Percentiles rank a stretch among this genome's conserved stretches.
Conservation (phyloP, 2,797 vertebrate species). For the Sternotherus odoratus region DNA sequence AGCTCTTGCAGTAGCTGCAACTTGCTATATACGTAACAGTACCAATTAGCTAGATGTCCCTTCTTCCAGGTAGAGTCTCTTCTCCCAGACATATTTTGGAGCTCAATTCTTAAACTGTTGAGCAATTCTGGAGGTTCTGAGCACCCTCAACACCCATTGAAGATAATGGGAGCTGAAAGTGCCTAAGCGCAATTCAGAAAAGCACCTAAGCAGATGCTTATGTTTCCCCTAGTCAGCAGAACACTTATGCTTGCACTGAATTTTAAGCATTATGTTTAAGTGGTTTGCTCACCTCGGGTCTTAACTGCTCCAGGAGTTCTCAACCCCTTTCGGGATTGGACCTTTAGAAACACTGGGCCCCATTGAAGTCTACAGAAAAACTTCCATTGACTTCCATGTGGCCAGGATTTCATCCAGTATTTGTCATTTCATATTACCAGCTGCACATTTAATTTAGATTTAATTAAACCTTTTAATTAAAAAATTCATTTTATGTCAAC, state of each 20-base stretch:
- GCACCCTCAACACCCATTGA: background rate
- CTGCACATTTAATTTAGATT: background rate
- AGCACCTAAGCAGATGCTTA: background rate
- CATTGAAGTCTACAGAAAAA: background rate
- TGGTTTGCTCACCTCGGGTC: background rate
- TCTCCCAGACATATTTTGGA: background rate
- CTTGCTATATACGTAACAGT: background rate
- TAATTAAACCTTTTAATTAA: background rate
- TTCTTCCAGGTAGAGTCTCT: fast-evolving
- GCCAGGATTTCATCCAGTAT: background rate
- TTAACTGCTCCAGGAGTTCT: background rate
- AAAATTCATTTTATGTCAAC: background rate
- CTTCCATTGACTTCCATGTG: background rate
- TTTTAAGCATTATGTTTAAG: background rate
- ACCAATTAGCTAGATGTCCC: background rate
- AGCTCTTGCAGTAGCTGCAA: background rate
- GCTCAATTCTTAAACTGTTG: background rate
- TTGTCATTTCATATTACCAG: background rate
- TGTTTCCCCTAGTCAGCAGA: background rate
- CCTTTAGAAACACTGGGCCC: background rate
- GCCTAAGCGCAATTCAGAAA: background rate
- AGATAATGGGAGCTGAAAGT: background rate
- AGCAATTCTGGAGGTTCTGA: background rate
- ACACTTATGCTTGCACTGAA: background rate
- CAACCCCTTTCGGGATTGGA: background rate